Evolutionary conservation across 2,797 vertebrate genomes (phyloP).

Genomic region (Hippopotamyrus pictus): DNA sequence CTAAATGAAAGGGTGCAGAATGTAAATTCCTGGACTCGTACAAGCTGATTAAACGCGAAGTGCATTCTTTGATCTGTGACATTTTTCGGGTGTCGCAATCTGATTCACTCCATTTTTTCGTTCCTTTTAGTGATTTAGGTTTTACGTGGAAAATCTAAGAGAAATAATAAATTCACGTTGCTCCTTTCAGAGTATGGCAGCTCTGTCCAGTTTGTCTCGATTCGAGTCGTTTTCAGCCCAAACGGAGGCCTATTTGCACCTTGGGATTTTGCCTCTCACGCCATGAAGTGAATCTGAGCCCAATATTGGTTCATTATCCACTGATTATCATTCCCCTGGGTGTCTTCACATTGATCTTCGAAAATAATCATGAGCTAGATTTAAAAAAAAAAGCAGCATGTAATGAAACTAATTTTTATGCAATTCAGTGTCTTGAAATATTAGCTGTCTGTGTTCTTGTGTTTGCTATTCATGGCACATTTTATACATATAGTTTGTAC

Average conservation of each 20-base stretch:
- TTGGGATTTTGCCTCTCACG: slow-evolving; percentile 28
- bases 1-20: slow-evolving; percentile 23
- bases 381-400: background rate
- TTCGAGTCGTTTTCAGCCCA: slow-evolving; percentile 28
- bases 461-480: background rate
- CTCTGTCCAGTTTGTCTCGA: background rate
- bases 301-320: background rate
- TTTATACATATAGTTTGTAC: no score
- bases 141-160: slow-evolving; percentile 26
- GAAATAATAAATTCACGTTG: slow-evolving; percentile 5
- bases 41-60: slow-evolving; percentile 31
- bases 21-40: slow-evolving; percentile 11
- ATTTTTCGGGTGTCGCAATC: slow-evolving; percentile 25
- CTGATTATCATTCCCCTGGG: slow-evolving; percentile 10
- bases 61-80: slow-evolving; percentile 24
- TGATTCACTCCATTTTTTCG: slow-evolving; percentile 18
- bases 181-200: background rate
- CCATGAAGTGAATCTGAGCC: slow-evolving; percentile 36
- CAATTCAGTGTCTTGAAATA: background rate
- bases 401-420: background rate
- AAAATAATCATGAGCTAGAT: slow-evolving; percentile 28
- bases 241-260: slow-evolving; percentile 34
- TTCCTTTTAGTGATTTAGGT: slow-evolving; percentile 25
- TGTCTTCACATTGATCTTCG: slow-evolving; percentile 32
- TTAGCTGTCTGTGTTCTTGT: background rate